A percentile compares a stretch with the other conserved stretches of the same genome.
phyloP scores from a whole-genome alignment of 2,888 invertebrate genomes.

The Calliopum simillimum region DNA sequence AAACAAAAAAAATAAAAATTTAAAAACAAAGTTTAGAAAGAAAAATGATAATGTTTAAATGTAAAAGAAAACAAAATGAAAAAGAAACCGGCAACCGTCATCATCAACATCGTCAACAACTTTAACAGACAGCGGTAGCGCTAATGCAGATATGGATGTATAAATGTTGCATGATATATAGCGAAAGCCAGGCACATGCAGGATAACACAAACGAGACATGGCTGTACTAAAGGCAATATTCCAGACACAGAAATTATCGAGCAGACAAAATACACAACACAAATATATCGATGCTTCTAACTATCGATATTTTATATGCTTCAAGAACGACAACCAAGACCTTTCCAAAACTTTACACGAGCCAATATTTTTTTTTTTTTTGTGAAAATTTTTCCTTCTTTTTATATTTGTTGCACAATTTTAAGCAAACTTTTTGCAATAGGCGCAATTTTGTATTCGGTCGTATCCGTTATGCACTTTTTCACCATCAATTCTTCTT shows the following conservation, averaged over 20 bases:
- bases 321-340: too few species aligned
- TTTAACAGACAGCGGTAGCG: neutral
- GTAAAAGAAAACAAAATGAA: neutral
- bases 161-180: too few species aligned
- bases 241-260: neutral
- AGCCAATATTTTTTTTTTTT: neutral
- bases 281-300: conserved; percentile 34
- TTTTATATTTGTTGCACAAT: conserved; percentile 5
- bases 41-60: neutral
- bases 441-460: conserved; percentile 19
- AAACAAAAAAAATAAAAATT: neutral
- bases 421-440: conserved; percentile 21
- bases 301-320: conserved; percentile 28
- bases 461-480: neutral
- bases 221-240: neutral
- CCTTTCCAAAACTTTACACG: neutral
- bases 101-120: conserved; percentile 5
- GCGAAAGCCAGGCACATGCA: too few species aligned
- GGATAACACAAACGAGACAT: too few species aligned
- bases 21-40: neutral
- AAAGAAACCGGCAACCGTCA: neutral
- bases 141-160: conserved; percentile 6
- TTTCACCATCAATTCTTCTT: neutral
- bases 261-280: neutral
- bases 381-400: neutral